Base-by-base conservation (phyloP, 2,888 invertebrate species). In the Diplolepis rosae region DNA sequence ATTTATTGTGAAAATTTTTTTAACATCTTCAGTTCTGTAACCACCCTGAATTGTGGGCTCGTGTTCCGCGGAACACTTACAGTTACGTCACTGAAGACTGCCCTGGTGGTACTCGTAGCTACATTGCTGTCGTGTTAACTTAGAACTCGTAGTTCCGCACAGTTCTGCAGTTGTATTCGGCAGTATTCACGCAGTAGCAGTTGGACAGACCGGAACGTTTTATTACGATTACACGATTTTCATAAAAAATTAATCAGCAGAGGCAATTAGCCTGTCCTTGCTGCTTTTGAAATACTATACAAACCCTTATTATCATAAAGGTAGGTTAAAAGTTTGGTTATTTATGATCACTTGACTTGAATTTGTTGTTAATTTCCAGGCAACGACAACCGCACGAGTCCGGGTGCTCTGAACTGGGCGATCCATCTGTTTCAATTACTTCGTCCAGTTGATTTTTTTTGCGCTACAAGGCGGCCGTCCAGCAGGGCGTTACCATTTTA, bases 401-500 rank as follows among this genome's bases (percentile, higher is more conserved):
- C 82, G 80, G 77, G 80, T 80, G 83, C 83, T 82, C 82, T 80
- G 80, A 77, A 79, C 78, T 77, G 80, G 80, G 83, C 86, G 84
- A 86, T 81, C 85, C 87, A 87, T 85, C 86, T 87, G 88, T 87
- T 83, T 79, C 74, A 79, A 77, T 76, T 77, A 76, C 71, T 73
- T 72, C 76, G 77, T 76, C 82, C 82, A 77, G 77, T 79, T 77
- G 80, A 83, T 81, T 83, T 88, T 88, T 88, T 50, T 88, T 80
- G 87, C 87, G 88, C 87, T 87, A 84, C 80, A 83, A 88, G 83
- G 88, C 87, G 88, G 85, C 92, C 94, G 94, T 94, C 94, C 94
- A 93, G 92, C 92, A 93, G 94, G 94, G 94, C 94, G 94, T 92
- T 93, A 95, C 93, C 93, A 92, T 95, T 95, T 96, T 96, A 96